Evolutionary conservation across 2,113 vertebrate species (phyloP), one percentile per base, ranked within the genome.

Genomic region (Camarhynchus parvulus): DNA sequence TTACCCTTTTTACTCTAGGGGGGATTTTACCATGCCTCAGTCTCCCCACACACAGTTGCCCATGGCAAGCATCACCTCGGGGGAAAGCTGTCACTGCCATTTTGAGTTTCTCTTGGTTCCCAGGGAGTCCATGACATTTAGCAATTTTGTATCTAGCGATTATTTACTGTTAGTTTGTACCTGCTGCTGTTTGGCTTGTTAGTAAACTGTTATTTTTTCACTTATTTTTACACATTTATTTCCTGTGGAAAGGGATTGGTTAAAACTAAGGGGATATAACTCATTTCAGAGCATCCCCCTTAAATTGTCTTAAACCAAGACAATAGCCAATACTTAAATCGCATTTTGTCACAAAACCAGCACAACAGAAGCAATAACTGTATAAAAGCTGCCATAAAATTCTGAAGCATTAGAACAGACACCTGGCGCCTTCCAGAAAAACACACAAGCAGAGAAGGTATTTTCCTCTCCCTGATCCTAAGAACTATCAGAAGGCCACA

Each of bases 31-130:
- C 35, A 35, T 35, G 35, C 35, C 35, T 35, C 35, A 35, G 35
- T 35, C 37, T 59, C 11, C 33, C 52, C 20, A 41, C 13, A 49
- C 0, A 1, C 0, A 1, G 20, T 9, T 3, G 24, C 20, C 35
- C 10, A 6, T 6, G 35, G 70, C 37, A 76, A 67, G 31, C 2
- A 0, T 31, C 37, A 31, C 59, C 53, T 27, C 35, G 27, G 31
- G 44, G 44, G 44, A 68, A 42, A 42, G 17, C 13, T 10, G 11
- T 86, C 62, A 37, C 33, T 7, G 11, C 21, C 44, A 50, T 44
- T 52, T 59, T 44, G 27, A 68, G 25, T 22, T 76, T 59, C 44
- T 49, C 61, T 50, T 67, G 35, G 21, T 12, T 37, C 53, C 44
- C 53, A 59, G 17, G 21, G 16, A 42, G 25, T 11, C 52, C 7